These are phyloP conservation scores for Argyresthia goedartella DNA, from an alignment of 2,888 invertebrate species.

Conservation along the genomic window DNA sequence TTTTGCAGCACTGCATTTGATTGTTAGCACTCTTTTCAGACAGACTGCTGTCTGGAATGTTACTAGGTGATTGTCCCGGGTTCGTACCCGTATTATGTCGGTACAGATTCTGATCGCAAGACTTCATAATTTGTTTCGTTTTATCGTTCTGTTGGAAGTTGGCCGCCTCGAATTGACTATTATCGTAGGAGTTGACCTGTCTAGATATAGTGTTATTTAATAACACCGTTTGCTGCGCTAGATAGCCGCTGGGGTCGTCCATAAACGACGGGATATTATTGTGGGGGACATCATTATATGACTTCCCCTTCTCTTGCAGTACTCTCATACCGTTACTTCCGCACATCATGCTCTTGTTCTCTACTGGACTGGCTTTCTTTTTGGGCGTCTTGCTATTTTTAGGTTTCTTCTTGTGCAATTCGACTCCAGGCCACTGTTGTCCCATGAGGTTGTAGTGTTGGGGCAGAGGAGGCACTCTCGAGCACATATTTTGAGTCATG, in stretches of 20 bases:
- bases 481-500: conserved; percentile 68
- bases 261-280: conserved; percentile 84
- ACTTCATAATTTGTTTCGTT: conserved; percentile 29
- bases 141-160: conserved; percentile 32
- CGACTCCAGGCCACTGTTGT: conserved; percentile 55
- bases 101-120: conserved; percentile 36
- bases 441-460: conserved; percentile 70
- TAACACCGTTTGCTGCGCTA: conserved; percentile 91
- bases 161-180: conserved; percentile 31
- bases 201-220: conserved; percentile 85
- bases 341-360: conserved; percentile 38
- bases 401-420: conserved; percentile 64
- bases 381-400: conserved; percentile 59
- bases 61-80: conserved; percentile 52
- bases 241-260: conserved; percentile 92
- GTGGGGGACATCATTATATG: conserved; percentile 52
- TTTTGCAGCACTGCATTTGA: conserved; percentile 61
- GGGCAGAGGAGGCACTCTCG: conserved; percentile 80
- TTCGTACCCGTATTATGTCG: conserved; percentile 43
- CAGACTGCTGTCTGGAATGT: conserved; percentile 60
- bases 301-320: conserved; percentile 50
- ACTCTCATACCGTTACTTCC: conserved; percentile 45
- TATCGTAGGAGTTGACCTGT: conserved; percentile 64
- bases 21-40: conserved; percentile 43
- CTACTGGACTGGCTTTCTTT: conserved; percentile 48